A percentile compares a stretch with the other conserved stretches of the same genome.
phyloP scores from a whole-genome alignment of 2,113 vertebrate genomes.

The human (Homo sapiens) region GRCh38 chr4:77024001-77024500 shows the following conservation, averaged over 20 bases:
- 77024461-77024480: neutral
- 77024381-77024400: neutral
- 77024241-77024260: neutral
- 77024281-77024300: neutral
- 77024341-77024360: no score
- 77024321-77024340: fast-evolving
- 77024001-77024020: neutral
- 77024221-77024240: neutral
- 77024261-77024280: neutral
- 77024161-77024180: no score
- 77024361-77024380: neutral
- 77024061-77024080: neutral
- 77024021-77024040: neutral
- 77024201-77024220: neutral
- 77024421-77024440: neutral
- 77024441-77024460: neutral
- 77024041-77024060: neutral
- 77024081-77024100: neutral
- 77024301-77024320: neutral
- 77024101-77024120: neutral
- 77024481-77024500: neutral
- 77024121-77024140: no score
- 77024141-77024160: no score
- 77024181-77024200: fast-evolving
- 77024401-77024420: neutral